phyloP scores from a whole-genome alignment of 1,140 invertebrate species.

The Halictus rubicundus region DNA sequence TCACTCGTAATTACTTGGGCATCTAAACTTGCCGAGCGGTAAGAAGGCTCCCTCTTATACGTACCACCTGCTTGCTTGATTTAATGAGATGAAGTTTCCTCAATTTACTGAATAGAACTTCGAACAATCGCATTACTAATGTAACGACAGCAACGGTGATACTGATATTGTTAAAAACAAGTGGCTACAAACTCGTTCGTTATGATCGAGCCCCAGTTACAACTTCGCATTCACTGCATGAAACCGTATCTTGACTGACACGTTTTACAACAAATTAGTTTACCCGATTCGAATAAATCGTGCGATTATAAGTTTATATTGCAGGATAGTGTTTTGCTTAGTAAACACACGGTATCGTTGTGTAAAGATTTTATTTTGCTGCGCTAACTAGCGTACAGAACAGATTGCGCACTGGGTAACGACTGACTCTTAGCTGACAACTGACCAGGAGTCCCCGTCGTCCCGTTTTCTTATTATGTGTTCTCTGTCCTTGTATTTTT shows the following conservation, averaged over 20 bases:
- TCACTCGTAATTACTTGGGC: slow-evolving; percentile 57
- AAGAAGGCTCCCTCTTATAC: slow-evolving; percentile 43
- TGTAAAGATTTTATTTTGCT: too few species aligned
- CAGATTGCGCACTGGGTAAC: too few species aligned
- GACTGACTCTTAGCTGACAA: too few species aligned
- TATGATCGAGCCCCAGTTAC: not conserved
- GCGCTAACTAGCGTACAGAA: too few species aligned
- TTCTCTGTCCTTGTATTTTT: too few species aligned
- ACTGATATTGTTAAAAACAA: not conserved
- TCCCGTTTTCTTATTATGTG: too few species aligned
- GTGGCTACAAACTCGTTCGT: not conserved
- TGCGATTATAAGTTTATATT: too few species aligned
- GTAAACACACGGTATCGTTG: too few species aligned
- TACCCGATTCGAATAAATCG: too few species aligned
- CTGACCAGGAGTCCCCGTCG: too few species aligned
- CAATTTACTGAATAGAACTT: slow-evolving; percentile 17
- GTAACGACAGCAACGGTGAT: not conserved
- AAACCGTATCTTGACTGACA: not conserved
- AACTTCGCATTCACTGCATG: not conserved
- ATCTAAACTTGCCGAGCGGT: slow-evolving; percentile 52
- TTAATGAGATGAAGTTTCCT: slow-evolving; percentile 27
- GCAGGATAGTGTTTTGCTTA: too few species aligned
- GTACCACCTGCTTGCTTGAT: slow-evolving; percentile 31
- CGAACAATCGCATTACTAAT: not conserved
- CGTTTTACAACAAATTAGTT: too few species aligned